Conservation (phyloP, 2,888 invertebrate genomes). For the Lithophane ornitopus region DNA sequence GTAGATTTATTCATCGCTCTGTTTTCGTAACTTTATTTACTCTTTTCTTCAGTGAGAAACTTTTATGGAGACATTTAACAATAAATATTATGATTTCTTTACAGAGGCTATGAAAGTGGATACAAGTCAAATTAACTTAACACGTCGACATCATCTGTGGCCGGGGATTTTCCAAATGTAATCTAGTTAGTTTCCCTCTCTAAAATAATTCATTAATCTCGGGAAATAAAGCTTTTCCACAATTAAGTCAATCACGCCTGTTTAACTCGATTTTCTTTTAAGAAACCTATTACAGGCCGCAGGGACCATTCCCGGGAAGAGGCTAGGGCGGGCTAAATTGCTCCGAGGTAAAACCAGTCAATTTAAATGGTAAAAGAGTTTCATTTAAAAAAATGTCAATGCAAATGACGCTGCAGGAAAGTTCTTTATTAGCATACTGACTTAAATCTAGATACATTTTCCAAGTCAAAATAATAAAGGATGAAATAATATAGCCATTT, state of each 20-base stretch:
- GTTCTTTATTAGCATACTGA: constrained; percentile 65
- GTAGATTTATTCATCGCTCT: constrained; percentile 24
- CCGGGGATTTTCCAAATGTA: constrained; percentile 41
- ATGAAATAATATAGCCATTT: constrained; percentile 25
- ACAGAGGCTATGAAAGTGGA: constrained; percentile 20
- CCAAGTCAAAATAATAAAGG: constrained; percentile 33
- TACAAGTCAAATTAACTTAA: constrained; percentile 39
- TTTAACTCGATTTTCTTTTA: constrained; percentile 87
- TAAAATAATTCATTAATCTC: constrained; percentile 74
- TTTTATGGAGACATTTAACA: constrained; percentile 15
- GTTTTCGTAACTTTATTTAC: constrained; percentile 32
- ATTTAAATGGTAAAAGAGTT: constrained; percentile 88
- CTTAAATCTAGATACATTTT: constrained; percentile 55
- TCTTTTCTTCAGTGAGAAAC: not conserved
- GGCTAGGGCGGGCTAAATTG: constrained; percentile 79
- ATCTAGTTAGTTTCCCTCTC: constrained; percentile 62
- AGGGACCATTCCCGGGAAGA: constrained; percentile 82
- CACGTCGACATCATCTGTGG: constrained; percentile 34
- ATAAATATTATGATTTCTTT: constrained; percentile 26
- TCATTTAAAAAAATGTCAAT: constrained; percentile 82
- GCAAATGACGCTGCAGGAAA: constrained; percentile 75
- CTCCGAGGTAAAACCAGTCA: constrained; percentile 85
- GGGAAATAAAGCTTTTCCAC: constrained; percentile 78
- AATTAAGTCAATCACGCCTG: constrained; percentile 88
- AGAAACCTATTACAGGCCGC: constrained; percentile 87